A percentile compares a stretch with the other conserved stretches of the same genome.
Evolutionary conservation across 2,113 vertebrate genomes (phyloP).

Genomic region (Empidonax traillii): DNA sequence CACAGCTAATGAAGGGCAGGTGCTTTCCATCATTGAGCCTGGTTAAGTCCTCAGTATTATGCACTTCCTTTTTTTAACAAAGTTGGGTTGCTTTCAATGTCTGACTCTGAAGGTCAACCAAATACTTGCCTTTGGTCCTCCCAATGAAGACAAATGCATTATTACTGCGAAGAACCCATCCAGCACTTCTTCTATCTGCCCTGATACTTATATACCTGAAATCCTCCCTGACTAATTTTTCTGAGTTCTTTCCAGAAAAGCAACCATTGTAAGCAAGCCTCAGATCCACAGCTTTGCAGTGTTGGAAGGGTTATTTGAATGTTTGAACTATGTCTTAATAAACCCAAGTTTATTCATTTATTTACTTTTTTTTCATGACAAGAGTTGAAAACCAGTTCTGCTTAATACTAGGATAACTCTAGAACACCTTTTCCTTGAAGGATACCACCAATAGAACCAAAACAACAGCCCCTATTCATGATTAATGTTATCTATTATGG

Average conservation of each 20-base stretch:
- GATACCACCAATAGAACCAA: background rate
- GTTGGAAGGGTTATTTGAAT: background rate
- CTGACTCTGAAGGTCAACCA: background rate
- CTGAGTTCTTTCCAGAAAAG: background rate
- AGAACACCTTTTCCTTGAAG: background rate
- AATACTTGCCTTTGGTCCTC: background rate
- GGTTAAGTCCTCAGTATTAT: background rate
- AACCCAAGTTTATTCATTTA: background rate
- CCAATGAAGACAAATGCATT: background rate
- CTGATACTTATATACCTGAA: background rate
- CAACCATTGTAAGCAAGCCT: background rate
- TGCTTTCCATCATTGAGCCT: background rate
- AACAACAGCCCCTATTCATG: background rate
- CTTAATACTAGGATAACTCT: background rate
- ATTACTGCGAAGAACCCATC: background rate
- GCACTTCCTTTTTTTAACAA: background rate
- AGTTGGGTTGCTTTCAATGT: background rate
- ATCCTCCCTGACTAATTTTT: background rate
- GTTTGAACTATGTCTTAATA: background rate
- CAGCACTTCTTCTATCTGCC: background rate
- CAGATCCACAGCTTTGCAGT: background rate
- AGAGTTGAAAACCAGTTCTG: accelerated
- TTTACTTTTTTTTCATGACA: background rate
- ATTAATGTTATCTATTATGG: background rate
- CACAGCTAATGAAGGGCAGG: background rate